Evolutionary conservation across 2,113 vertebrate genomes (phyloP).

Genomic region (Crotalus helleri): DNA sequence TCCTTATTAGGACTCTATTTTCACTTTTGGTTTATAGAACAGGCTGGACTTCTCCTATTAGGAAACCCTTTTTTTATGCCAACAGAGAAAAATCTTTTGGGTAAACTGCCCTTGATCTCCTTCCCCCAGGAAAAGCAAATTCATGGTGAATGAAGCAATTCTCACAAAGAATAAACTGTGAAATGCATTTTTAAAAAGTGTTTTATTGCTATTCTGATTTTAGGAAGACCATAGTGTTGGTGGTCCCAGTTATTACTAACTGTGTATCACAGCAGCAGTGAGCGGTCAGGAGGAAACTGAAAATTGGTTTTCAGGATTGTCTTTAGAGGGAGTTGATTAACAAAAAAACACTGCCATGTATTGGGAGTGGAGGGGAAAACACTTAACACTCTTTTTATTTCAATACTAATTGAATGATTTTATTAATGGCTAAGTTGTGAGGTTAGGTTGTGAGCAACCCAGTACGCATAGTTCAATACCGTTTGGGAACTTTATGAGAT

Average conservation of each 20-base stretch:
- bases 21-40: neutral
- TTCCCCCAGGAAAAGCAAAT: constrained; percentile 27
- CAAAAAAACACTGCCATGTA: constrained; percentile 22
- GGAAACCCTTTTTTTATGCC: neutral
- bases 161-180: constrained; percentile 62
- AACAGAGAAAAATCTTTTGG: constrained; percentile 18
- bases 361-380: neutral
- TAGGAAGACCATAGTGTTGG: constrained; percentile 1
- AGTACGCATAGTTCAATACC: neutral
- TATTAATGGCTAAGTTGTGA: neutral
- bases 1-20: constrained; percentile 55
- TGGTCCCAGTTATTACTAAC: constrained; percentile 27
- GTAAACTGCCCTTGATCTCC: constrained; percentile 37
- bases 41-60: constrained; percentile 41
- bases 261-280: constrained; percentile 29
- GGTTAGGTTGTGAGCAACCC: neutral
- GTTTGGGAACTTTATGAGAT: neutral
- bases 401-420: neutral
- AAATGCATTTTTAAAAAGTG: constrained; percentile 60
- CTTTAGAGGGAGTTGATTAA: constrained; percentile 36
- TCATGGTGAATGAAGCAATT: constrained; percentile 61
- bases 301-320: constrained; percentile 51
- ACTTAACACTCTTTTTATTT: neutral
- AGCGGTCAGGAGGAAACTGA: constrained; percentile 39
- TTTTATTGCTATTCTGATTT: constrained; percentile 52